A percentile compares a stretch with the other conserved stretches of the same genome.
These are phyloP conservation scores for Drosophila formosana DNA, from an alignment of 2,888 invertebrate species.

Conservation along the genomic window DNA sequence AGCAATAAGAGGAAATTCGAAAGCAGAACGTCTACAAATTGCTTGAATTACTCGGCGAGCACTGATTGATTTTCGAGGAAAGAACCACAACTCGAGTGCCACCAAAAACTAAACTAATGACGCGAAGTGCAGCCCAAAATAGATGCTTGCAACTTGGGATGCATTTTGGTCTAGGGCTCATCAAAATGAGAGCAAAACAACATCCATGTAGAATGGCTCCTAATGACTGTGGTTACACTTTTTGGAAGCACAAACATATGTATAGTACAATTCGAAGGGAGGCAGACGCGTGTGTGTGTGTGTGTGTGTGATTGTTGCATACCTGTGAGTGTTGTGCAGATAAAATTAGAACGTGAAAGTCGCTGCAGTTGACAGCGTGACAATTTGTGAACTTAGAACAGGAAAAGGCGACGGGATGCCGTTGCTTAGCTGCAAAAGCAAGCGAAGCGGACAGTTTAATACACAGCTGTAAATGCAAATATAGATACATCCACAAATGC, in stretches of 20 bases:
- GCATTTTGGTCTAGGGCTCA: constrained; percentile 39
- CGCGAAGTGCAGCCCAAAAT: constrained; percentile 65
- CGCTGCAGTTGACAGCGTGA: constrained; percentile 78
- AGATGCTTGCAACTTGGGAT: constrained; percentile 42
- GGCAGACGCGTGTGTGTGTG: constrained; percentile 3
- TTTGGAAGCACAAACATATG: constrained; percentile 52
- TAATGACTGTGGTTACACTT: constrained; percentile 80
- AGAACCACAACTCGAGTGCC: constrained; percentile 45
- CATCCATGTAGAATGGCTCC: constrained; percentile 63
- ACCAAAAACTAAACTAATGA: constrained; percentile 33
- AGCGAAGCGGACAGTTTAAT: constrained; percentile 43
- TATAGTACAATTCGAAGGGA: background rate
- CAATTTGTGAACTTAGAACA: constrained; percentile 80
- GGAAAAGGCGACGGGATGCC: constrained; percentile 74
- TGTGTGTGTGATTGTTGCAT: constrained; percentile 47
- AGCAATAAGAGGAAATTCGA: constrained; percentile 57
- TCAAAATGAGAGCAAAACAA: constrained; percentile 43
- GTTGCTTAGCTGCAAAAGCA: constrained; percentile 36
- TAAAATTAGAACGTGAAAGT: constrained; percentile 76
- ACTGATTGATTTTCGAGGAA: constrained; percentile 79
- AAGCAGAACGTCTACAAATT: constrained; percentile 77
- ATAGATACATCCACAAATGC: constrained; percentile 8
- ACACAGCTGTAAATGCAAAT: constrained; percentile 23
- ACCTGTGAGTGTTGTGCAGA: constrained; percentile 65
- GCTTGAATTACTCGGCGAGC: constrained; percentile 51